Conservation (phyloP, 2,888 invertebrate species). For the Maniola hyperantus region DNA sequence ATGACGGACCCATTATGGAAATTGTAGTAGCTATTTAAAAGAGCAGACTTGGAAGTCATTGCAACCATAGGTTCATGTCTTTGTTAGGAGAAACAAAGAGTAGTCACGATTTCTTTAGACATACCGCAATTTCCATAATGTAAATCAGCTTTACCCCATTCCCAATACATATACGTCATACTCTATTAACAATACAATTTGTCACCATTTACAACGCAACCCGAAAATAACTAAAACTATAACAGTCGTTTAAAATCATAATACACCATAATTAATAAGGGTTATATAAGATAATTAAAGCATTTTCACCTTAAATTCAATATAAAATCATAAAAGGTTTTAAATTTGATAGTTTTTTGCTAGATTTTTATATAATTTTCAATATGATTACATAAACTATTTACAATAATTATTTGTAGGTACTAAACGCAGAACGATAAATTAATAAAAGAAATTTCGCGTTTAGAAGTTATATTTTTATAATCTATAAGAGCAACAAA, state of each 20-base stretch:
- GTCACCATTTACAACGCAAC: constrained; percentile 48
- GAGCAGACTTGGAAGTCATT: neutral
- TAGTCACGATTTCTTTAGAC: neutral
- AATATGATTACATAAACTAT: constrained; percentile 66
- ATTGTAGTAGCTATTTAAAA: neutral
- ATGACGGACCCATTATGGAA: constrained; percentile 1
- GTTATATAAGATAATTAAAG: constrained; percentile 81
- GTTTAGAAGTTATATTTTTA: constrained; percentile 63
- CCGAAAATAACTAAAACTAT: constrained; percentile 76
- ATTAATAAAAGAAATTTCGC: constrained; percentile 69
- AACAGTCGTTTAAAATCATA: constrained; percentile 82
- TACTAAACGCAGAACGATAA: constrained; percentile 69
- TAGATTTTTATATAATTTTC: constrained; percentile 58
- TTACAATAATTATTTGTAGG: constrained; percentile 69
- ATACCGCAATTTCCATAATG: constrained; percentile 13
- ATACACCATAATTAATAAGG: constrained; percentile 76
- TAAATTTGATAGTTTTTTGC: constrained; percentile 67
- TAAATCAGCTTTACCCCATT: neutral
- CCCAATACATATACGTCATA: constrained; percentile 14
- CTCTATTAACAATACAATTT: constrained; percentile 38
- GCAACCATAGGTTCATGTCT: neutral
- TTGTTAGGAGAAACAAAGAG: neutral
- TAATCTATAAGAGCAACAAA: constrained; percentile 70
- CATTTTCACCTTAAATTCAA: constrained; percentile 81
- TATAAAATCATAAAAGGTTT: constrained; percentile 78